phyloP scores from a whole-genome alignment of 2,888 invertebrate genomes.

The Steromphala cineraria region DNA sequence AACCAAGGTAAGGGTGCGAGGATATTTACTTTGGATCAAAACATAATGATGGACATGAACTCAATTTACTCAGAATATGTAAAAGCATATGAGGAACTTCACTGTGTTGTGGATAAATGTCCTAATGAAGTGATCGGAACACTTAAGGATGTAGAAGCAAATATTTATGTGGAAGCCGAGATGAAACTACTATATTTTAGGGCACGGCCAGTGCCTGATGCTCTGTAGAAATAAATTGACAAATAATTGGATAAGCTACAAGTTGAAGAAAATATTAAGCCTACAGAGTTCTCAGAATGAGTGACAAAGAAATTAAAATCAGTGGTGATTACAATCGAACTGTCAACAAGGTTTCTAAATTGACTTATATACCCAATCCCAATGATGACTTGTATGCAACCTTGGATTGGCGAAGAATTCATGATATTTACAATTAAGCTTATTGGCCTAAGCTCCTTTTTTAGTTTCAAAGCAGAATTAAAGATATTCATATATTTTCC shows the following conservation, averaged over 20 bases:
- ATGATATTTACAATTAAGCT: constrained; percentile 40
- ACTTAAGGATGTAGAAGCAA: too few relatives aligned
- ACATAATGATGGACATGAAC: too few relatives aligned
- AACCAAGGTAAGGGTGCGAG: too few relatives aligned
- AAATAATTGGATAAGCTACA: not conserved
- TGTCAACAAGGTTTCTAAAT: constrained; percentile 27
- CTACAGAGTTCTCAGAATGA: constrained; percentile 18
- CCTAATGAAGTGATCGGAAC: too few relatives aligned
- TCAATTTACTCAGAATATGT: too few relatives aligned
- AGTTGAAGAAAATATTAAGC: not conserved
- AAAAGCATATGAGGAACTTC: too few relatives aligned
- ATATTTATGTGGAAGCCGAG: too few relatives aligned
- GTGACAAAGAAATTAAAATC: constrained; percentile 27
- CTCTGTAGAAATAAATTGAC: not conserved
- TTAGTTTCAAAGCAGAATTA: too few relatives aligned
- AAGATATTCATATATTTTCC: too few relatives aligned
- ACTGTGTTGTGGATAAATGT: too few relatives aligned
- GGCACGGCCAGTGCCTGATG: not conserved
- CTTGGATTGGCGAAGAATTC: constrained; percentile 31
- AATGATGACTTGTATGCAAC: constrained; percentile 32
- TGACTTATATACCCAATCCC: constrained; percentile 36
- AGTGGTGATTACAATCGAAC: constrained; percentile 43
- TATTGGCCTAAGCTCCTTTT: too few relatives aligned
- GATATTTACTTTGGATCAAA: too few relatives aligned
- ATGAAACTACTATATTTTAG: not conserved